A percentile compares a stretch with the other conserved stretches of the same genome.
Conservation (phyloP, 2,888 invertebrate genomes). For the Parnassius glacialis region DNA sequence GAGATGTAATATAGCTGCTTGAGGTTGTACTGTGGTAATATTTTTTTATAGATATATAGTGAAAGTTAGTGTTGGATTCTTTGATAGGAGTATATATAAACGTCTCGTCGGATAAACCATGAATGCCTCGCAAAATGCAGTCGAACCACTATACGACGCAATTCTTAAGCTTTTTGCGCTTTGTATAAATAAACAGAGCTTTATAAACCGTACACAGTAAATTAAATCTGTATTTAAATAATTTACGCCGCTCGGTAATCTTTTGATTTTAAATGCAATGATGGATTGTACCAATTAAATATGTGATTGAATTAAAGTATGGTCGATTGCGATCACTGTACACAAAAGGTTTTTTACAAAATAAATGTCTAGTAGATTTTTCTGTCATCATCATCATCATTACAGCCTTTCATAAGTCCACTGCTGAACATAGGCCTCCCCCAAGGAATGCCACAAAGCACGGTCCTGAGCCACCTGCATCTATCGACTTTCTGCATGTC, state of each 20-base stretch:
- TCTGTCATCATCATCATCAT: too few relatives aligned
- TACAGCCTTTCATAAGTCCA: too few relatives aligned
- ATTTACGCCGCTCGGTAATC: background rate
- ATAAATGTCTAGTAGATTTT: background rate
- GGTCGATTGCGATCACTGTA: background rate
- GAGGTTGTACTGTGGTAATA: too few relatives aligned
- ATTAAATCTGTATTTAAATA: slow-evolving; percentile 3
- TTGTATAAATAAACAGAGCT: slow-evolving; percentile 7
- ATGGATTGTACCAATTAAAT: background rate
- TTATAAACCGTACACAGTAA: background rate
- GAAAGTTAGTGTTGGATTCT: background rate
- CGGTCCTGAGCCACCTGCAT: too few relatives aligned
- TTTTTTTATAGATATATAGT: too few relatives aligned
- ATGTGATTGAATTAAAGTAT: background rate
- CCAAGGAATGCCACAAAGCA: too few relatives aligned
- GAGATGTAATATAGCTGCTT: too few relatives aligned
- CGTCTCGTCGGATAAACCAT: background rate
- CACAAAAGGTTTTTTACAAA: background rate
- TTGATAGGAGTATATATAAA: slow-evolving; percentile 1
- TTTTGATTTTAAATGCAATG: slow-evolving; percentile 2
- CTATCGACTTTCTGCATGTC: too few relatives aligned
- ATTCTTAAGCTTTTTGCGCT: slow-evolving; percentile 4
- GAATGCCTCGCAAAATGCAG: slow-evolving; percentile 6
- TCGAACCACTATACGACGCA: background rate
- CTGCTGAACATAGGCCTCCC: too few relatives aligned